Percentiles rank a stretch among this genome's conserved stretches.
These are phyloP conservation scores for Drosophila nr. perissopoda DNA, from an alignment of 2,888 invertebrate genomes.

Conservation along the genomic window DNA sequence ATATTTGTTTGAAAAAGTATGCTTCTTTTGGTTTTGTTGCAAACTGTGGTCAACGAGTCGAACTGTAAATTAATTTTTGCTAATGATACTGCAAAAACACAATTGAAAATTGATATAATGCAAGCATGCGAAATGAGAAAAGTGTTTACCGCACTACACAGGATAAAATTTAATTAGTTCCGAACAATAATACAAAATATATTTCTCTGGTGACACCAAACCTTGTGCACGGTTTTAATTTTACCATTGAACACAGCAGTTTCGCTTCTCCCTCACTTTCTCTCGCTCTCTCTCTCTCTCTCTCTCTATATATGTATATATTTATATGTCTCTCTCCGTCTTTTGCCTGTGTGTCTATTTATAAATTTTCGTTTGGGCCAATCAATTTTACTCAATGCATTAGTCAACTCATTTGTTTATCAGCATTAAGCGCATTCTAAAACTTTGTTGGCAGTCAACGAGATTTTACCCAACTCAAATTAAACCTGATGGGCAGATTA, in stretches of 20 bases:
- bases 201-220: slow-evolving; percentile 55
- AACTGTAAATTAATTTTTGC: slow-evolving; percentile 49
- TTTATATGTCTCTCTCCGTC: neutral
- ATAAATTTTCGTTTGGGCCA: slow-evolving; percentile 16
- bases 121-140: slow-evolving; percentile 35
- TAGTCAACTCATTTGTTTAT: slow-evolving; percentile 59
- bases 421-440: slow-evolving; percentile 25
- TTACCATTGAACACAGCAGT: slow-evolving; percentile 13
- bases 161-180: slow-evolving; percentile 71
- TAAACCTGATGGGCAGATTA: slow-evolving; percentile 35
- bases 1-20: neutral
- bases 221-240: slow-evolving; percentile 17
- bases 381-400: slow-evolving; percentile 58
- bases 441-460: slow-evolving; percentile 52
- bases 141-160: slow-evolving; percentile 35
- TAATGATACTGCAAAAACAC: slow-evolving; percentile 57
- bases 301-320: neutral
- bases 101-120: slow-evolving; percentile 60
- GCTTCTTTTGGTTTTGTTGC: neutral
- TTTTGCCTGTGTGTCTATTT: slow-evolving; percentile 1
- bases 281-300: neutral
- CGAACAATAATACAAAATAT: slow-evolving; percentile 58
- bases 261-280: neutral
- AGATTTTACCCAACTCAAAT: slow-evolving; percentile 47
- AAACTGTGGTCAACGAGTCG: neutral